phyloP scores from a whole-genome alignment of 2,797 vertebrate species.

The Spinibarbus caldwelli region DNA sequence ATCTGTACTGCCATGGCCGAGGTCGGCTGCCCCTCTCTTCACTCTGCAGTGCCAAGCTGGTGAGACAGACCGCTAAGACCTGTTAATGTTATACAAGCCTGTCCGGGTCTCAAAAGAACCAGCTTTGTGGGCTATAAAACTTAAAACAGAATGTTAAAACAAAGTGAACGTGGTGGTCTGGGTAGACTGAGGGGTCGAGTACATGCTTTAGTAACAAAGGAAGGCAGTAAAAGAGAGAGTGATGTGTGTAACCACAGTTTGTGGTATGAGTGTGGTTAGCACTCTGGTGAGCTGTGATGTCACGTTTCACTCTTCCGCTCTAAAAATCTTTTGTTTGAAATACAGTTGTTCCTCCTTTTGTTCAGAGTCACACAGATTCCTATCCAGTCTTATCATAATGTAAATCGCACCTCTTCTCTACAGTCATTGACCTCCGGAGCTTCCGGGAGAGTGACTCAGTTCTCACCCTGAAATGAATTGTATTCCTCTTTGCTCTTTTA shows the following conservation, averaged over 20 bases:
- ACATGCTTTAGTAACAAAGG: background rate
- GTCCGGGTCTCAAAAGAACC: conserved; percentile 15
- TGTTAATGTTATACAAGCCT: conserved; percentile 36
- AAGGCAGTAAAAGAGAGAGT: conserved; percentile 10
- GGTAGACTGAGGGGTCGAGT: conserved; percentile 25
- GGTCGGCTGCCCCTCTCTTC: conserved; percentile 90
- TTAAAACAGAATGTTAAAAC: conserved; percentile 36
- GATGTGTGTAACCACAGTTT: conserved; percentile 21
- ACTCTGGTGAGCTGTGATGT: conserved; percentile 25
- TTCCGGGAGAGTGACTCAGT: conserved; percentile 54
- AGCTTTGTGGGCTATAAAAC: conserved; percentile 28
- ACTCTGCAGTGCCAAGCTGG: conserved; percentile 93
- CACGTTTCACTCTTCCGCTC: conserved; percentile 27
- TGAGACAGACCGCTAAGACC: conserved; percentile 65
- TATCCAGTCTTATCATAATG: conserved; percentile 17
- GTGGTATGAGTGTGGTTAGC: conserved; percentile 23
- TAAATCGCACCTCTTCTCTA: conserved; percentile 11
- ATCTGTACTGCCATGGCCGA: conserved; percentile 85
- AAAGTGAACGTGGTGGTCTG: conserved; percentile 24
- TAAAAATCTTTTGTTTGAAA: conserved; percentile 45
- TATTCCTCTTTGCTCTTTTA: conserved; percentile 46
- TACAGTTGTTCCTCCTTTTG: background rate
- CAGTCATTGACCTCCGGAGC: conserved; percentile 24
- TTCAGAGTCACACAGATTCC: conserved; percentile 20
- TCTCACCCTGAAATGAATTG: conserved; percentile 57